These are phyloP conservation scores for Tyrannus savana DNA, from an alignment of 2,113 vertebrate genomes.

Conservation along the genomic window DNA sequence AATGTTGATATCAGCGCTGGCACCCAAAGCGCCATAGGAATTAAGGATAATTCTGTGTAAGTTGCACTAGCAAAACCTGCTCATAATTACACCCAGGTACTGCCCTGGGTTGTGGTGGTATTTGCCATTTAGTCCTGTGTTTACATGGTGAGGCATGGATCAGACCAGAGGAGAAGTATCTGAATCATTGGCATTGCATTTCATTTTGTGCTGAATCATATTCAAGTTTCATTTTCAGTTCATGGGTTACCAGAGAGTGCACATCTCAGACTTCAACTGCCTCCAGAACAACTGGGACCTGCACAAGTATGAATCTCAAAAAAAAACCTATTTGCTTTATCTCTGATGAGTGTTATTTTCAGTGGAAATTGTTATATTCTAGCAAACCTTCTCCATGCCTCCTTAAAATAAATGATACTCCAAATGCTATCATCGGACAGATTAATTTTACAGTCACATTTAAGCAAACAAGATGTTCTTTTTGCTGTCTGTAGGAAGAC, in stretches of 20 bases:
- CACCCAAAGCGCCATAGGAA: conserved; percentile 67
- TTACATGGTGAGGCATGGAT: conserved; percentile 72
- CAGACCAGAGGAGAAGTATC: conserved; percentile 72
- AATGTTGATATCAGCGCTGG: conserved; percentile 49
- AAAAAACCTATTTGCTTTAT: conserved; percentile 33
- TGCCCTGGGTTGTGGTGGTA: conserved; percentile 48
- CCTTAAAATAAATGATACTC: conserved; percentile 56
- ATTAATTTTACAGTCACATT: conserved; percentile 71
- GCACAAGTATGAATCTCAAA: conserved; percentile 38
- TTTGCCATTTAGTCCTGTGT: conserved; percentile 69
- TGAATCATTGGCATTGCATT: conserved; percentile 75
- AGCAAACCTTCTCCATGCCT: conserved; percentile 51
- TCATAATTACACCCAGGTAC: conserved; percentile 70
- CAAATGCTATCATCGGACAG: conserved; percentile 45
- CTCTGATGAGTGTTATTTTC: conserved; percentile 56
- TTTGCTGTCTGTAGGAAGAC: conserved; percentile 57
- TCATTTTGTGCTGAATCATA: conserved; percentile 80
- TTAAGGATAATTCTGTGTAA: conserved; percentile 66
- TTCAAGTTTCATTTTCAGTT: conserved; percentile 80
- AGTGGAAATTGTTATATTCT: conserved; percentile 35
- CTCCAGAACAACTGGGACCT: conserved; percentile 61
- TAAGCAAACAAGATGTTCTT: conserved; percentile 70
- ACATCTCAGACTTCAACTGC: conserved; percentile 71
- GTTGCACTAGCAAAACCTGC: conserved; percentile 57
- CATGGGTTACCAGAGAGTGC: conserved; percentile 70